Evolutionary conservation across 2,888 invertebrate genomes (phyloP).

Genomic region (Lapara coniferarum): DNA sequence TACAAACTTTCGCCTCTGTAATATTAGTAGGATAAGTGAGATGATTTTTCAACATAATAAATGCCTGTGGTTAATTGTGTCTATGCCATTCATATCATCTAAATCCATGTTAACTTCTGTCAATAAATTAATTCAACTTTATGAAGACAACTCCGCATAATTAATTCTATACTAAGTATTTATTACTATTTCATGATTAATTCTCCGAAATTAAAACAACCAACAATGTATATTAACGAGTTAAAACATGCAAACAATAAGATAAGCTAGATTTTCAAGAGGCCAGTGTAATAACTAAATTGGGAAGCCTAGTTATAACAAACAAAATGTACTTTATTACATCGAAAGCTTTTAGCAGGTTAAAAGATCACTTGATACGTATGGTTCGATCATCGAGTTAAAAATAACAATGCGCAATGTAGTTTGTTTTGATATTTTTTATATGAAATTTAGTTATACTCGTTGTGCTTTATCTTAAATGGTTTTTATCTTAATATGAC

Average conservation of each 20-base stretch:
- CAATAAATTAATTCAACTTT: neutral
- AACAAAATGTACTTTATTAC: slow-evolving; percentile 46
- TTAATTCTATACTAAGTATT: no score
- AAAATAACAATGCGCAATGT: slow-evolving; percentile 59
- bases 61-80: neutral
- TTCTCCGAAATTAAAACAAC: neutral
- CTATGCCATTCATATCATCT: no score
- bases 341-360: slow-evolving; percentile 51
- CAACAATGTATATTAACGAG: neutral
- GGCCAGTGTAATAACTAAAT: slow-evolving; percentile 28
- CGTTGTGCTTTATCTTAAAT: slow-evolving; percentile 24
- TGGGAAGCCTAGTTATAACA: slow-evolving; percentile 22
- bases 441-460: slow-evolving; percentile 20
- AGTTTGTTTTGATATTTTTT: slow-evolving; percentile 44
- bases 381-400: slow-evolving; percentile 55
- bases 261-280: slow-evolving; percentile 26
- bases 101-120: neutral
- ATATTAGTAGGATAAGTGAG: no score
- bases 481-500: slow-evolving; percentile 26
- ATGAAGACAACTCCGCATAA: neutral
- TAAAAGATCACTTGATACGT: slow-evolving; percentile 67
- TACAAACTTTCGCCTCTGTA: no score
- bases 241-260: slow-evolving; percentile 6
- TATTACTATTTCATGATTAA: neutral
- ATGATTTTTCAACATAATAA: neutral